These are phyloP conservation scores for Mesembrinibis cayennensis DNA, from an alignment of 2,113 vertebrate genomes.

Conservation along the genomic window DNA sequence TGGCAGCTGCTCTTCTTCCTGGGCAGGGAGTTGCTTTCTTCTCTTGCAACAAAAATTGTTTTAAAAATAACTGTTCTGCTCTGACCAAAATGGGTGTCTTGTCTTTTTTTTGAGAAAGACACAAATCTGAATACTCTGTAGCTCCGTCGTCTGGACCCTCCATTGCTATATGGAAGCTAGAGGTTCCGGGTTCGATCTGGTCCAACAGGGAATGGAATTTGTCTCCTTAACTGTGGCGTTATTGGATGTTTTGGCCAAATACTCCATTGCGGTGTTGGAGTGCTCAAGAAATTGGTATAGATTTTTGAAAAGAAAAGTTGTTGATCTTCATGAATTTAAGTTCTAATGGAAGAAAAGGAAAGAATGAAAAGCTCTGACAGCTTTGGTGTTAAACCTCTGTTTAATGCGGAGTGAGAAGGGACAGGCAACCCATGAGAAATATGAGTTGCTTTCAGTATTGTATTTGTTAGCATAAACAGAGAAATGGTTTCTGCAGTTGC, in stretches of 20 bases:
- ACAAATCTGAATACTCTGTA: not conserved
- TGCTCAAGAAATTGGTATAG: not conserved
- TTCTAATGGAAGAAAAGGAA: not conserved
- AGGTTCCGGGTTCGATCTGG: not conserved
- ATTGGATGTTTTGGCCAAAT: not conserved
- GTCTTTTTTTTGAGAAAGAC: not conserved
- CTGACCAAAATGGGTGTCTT: not conserved
- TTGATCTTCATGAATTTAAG: not conserved
- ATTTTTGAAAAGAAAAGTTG: not conserved
- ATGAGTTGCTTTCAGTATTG: not conserved
- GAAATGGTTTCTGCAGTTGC: not conserved
- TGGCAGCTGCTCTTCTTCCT: not conserved
- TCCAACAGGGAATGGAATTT: not conserved
- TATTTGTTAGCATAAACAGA: not conserved
- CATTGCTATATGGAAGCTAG: not conserved
- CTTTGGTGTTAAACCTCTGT: not conserved
- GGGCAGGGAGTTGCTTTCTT: not conserved
- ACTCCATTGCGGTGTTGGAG: not conserved
- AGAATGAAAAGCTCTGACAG: not conserved
- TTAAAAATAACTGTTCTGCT: not conserved
- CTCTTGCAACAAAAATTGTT: not conserved
- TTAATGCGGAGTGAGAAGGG: not conserved
- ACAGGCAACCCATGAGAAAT: not conserved
- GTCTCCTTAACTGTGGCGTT: not conserved
- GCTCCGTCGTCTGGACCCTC: not conserved